These are phyloP conservation scores for Salvator merianae DNA, from an alignment of 2,113 vertebrate genomes.

Conservation along the genomic window DNA sequence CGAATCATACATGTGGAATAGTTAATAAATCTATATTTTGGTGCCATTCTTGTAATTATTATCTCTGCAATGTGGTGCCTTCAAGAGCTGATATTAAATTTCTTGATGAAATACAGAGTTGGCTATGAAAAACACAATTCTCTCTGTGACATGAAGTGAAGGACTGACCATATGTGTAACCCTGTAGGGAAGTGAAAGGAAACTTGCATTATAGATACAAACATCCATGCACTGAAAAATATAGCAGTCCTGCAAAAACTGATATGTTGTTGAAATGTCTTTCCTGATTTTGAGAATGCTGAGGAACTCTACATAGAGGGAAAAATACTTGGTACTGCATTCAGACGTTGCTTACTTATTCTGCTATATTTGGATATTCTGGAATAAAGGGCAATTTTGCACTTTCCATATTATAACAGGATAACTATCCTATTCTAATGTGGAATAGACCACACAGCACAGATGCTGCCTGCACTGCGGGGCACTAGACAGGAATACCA, in stretches of 20 bases:
- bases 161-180: slow-evolving; percentile 17
- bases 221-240: rapidly evolving
- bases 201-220: rapidly evolving
- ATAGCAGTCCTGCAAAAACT: rapidly evolving
- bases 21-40: slow-evolving; percentile 1
- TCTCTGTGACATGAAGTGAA: rapidly evolving
- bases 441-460: no score
- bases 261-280: background rate
- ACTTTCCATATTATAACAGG: no score
- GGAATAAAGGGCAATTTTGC: no score
- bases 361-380: no score
- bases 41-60: slow-evolving; percentile 14
- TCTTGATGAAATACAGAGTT: background rate
- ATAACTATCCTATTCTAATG: no score
- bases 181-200: background rate
- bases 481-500: no score
- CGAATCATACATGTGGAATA: background rate
- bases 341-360: no score
- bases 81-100: slow-evolving; percentile 16
- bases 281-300: rapidly evolving
- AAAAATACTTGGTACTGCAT: no score
- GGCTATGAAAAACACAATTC: background rate
- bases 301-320: background rate
- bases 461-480: no score
- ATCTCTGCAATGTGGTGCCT: background rate